Evolutionary conservation across 2,797 vertebrate genomes (phyloP).

Genomic region (Coregonus sp.): DNA sequence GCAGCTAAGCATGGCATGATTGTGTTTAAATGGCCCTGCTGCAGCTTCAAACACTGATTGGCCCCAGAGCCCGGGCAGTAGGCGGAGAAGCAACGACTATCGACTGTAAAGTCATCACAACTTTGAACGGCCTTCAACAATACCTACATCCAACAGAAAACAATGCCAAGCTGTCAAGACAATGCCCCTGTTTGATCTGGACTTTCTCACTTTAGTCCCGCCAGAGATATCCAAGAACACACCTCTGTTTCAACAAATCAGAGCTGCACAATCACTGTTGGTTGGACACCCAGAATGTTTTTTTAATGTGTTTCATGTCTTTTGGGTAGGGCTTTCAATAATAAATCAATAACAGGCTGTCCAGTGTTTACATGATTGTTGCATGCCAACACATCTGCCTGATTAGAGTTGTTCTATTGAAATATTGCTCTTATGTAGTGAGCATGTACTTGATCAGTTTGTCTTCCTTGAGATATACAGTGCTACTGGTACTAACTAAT

Average conservation of each 20-base stretch:
- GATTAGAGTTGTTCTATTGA: constrained; percentile 20
- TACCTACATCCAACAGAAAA: constrained; percentile 8
- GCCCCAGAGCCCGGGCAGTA: background rate
- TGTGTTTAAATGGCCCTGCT: constrained; percentile 33
- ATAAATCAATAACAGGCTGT: background rate
- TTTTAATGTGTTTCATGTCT: constrained; percentile 13
- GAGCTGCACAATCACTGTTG: constrained; percentile 22
- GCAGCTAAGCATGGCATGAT: constrained; percentile 5
- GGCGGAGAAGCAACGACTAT: background rate
- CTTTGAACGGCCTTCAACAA: constrained; percentile 9
- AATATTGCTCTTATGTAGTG: background rate
- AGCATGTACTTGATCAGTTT: background rate
- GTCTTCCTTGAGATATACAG: background rate
- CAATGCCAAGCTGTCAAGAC: constrained; percentile 13
- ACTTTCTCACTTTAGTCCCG: constrained; percentile 33
- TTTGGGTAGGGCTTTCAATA: constrained; percentile 14
- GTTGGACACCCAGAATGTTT: background rate
- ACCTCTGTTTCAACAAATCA: constrained; percentile 40
- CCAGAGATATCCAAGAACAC: constrained; percentile 40
- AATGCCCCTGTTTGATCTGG: constrained; percentile 10
- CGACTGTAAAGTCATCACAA: constrained; percentile 14
- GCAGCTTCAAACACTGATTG: constrained; percentile 29
- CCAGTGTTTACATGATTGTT: constrained; percentile 19
- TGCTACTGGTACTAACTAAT: background rate
- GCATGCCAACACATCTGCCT: constrained; percentile 36